A percentile compares a stretch with the other conserved stretches of the same genome.
These are phyloP conservation scores for Lipophrys pholis DNA, from an alignment of 2,113 vertebrate species.

Conservation along the genomic window DNA sequence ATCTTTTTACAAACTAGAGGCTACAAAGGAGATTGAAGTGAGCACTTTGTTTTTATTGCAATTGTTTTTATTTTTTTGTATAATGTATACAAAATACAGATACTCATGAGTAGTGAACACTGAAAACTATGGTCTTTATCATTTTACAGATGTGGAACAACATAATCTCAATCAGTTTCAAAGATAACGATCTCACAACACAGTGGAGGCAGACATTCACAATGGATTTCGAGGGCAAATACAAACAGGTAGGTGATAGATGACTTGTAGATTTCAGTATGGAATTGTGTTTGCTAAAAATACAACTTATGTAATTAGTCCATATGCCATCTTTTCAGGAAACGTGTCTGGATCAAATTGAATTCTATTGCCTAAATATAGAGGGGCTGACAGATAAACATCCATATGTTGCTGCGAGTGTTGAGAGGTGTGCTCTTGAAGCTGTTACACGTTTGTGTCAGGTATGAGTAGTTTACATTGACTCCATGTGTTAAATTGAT, in stretches of 20 bases:
- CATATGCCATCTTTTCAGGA: conserved; percentile 78
- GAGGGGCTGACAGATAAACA: background rate
- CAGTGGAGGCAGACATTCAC: conserved; percentile 84
- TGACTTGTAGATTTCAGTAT: background rate
- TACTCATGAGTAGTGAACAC: background rate
- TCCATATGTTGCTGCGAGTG: conserved; percentile 73
- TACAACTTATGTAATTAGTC: too few species aligned
- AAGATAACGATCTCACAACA: conserved; percentile 66
- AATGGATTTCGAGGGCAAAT: conserved; percentile 84
- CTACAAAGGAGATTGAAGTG: conserved; percentile 73
- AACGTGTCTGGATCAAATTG: conserved; percentile 74
- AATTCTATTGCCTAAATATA: conserved; percentile 80
- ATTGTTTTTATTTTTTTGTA: background rate
- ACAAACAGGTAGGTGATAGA: conserved; percentile 83
- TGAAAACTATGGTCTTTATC: background rate
- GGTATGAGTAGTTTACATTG: conserved; percentile 75
- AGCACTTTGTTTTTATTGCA: conserved; percentile 15
- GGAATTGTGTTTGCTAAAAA: background rate
- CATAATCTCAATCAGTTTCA: conserved; percentile 85
- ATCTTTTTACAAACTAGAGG: background rate
- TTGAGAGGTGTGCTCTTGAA: conserved; percentile 88
- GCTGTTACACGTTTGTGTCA: conserved; percentile 88
- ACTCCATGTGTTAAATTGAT: too few species aligned
- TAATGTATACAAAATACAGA: background rate
- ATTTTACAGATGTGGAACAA: conserved; percentile 85